Base-by-base conservation (phyloP, 2,888 invertebrate genomes). In the Cerceris rybyensis region DNA sequence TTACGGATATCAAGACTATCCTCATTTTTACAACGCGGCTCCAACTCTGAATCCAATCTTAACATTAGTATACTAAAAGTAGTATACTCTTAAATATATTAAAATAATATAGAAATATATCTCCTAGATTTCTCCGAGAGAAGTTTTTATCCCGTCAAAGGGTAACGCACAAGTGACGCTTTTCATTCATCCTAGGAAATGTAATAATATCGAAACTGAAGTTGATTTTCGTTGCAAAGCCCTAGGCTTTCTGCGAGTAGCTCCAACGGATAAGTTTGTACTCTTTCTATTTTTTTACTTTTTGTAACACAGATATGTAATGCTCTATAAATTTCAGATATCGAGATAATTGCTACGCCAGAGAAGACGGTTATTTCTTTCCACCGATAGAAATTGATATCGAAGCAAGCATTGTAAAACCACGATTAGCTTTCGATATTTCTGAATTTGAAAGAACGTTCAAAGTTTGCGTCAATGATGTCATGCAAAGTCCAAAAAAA, bases 101-200 rank as follows among this genome's bases (percentile, higher is more conserved):
- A 1, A 8, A 11, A 46, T 46, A 7, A 14, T n/a, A 52, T 52
- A 11, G 52, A n/a, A n/a, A 50, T 13, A 64, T 43, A 8, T 58
- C 17, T 55, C 13, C 17, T 57, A 79, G 80, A 61, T 80, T 13
- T 46, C 54, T 16, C 80, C 80, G 9, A 68, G 39, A 63, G 88
- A 89, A 82, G 67, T 87, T 57, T 87, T 81, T 64, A 72, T 89
- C 46, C 71, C 81, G 6, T 81, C 88, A 2, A 87, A 86, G 67
- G 67, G 74, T 28, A 84, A 75, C 60, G 68, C 69, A 6, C 77
- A 68, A 11, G 39, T 89, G 8, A 11, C 63, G 1, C 73, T 90
- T 11, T 66, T 16, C 8, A 8, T 88, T 28, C 11, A 61, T 6
- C 70, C 71, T 16, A 65, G 76, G 6, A 70, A 42, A 63, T 70